Conservation (phyloP, 35 echinoderm and acorn worm genomes). For the Nesometra sesokonis region DNA sequence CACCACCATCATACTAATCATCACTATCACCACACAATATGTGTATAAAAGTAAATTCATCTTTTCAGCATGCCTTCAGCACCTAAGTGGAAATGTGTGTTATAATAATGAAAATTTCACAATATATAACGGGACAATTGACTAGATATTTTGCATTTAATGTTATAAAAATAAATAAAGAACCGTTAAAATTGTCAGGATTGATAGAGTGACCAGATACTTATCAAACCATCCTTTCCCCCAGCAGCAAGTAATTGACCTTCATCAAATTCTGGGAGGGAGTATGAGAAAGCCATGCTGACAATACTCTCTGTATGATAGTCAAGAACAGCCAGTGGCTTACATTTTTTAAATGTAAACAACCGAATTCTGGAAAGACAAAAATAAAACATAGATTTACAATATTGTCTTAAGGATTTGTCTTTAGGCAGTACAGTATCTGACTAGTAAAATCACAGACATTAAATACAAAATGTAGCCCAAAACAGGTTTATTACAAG, state of each 20-base stretch:
- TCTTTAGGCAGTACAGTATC: neutral
- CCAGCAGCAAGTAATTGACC: constrained; percentile 59
- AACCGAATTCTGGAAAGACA: constrained; percentile 55
- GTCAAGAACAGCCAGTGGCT: constrained; percentile 61
- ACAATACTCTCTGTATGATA: constrained; percentile 67
- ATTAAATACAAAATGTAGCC: neutral
- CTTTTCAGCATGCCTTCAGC: too few species aligned
- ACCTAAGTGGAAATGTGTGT: too few species aligned
- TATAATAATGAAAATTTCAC: too few species aligned
- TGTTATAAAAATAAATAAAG: too few species aligned
- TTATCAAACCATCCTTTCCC: constrained; percentile 81
- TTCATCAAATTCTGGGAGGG: constrained; percentile 6
- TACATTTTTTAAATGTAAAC: constrained; percentile 66
- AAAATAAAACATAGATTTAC: neutral
- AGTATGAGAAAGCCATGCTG: constrained; percentile 45
- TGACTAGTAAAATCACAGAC: neutral
- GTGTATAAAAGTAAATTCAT: too few species aligned
- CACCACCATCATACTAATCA: too few species aligned
- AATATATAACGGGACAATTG: too few species aligned
- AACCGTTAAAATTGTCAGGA: neutral
- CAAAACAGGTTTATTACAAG: too few species aligned
- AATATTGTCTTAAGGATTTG: neutral
- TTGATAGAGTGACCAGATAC: constrained; percentile 82
- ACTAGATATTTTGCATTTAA: too few species aligned
- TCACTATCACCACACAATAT: too few species aligned